Conservation (phyloP, 2,888 invertebrate species). For the Phengaris arion region DNA sequence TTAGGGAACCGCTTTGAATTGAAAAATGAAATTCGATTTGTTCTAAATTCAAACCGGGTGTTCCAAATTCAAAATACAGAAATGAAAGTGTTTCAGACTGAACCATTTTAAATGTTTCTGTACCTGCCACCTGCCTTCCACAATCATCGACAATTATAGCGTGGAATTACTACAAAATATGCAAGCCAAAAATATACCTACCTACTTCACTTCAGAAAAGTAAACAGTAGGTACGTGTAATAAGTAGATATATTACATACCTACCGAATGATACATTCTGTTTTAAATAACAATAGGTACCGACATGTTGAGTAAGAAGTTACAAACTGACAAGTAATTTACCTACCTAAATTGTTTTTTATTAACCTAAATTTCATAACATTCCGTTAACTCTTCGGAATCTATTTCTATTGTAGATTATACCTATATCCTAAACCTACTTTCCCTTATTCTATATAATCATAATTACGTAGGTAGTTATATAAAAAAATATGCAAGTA, state of each 20-base stretch:
- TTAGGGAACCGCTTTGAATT: background rate
- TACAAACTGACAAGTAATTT: background rate
- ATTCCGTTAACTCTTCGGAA: background rate
- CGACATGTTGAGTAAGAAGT: background rate
- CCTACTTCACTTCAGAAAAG: background rate
- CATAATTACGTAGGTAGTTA: background rate
- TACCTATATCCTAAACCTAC: background rate
- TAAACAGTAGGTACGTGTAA: no score
- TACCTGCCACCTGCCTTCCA: background rate
- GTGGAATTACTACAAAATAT: background rate
- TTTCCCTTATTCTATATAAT: background rate
- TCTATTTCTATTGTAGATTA: background rate
- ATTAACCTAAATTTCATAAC: background rate
- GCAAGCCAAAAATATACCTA: background rate
- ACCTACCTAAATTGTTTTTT: background rate
- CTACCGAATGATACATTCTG: background rate
- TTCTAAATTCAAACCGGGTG: background rate
- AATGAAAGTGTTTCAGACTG: background rate
- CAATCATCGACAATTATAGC: background rate
- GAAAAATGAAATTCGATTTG: background rate
- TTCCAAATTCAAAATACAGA: slow-evolving; percentile 11
- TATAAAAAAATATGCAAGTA: background rate
- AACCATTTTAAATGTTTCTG: background rate
- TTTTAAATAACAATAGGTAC: background rate
- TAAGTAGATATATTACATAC: background rate